A percentile compares a stretch with the other conserved stretches of the same genome.
Evolutionary conservation across 2,113 vertebrate genomes (phyloP).

Genomic region (Triplophysa siluroides): DNA sequence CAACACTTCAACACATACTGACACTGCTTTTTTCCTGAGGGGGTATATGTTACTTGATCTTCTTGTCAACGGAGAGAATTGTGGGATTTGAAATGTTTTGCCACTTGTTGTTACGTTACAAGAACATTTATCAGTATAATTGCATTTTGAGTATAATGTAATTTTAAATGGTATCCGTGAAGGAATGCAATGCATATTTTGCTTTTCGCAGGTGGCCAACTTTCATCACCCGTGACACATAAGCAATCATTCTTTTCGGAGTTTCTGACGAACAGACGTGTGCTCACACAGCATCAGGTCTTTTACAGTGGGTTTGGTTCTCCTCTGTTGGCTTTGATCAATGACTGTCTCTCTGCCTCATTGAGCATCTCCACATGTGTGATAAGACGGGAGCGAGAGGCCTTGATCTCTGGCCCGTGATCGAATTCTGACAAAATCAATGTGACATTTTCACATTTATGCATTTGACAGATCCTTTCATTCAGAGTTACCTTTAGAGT

Average conservation of each 20-base stretch:
- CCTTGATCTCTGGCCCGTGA: constrained; percentile 45
- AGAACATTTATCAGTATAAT: neutral
- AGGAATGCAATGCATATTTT: constrained; percentile 23
- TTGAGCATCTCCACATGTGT: constrained; percentile 37
- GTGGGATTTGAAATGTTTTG: neutral
- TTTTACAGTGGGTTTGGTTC: constrained; percentile 30
- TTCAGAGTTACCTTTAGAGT: too few species aligned
- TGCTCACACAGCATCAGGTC: constrained; percentile 16
- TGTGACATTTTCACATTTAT: too few species aligned
- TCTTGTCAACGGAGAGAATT: neutral
- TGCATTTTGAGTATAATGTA: neutral
- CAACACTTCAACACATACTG: constrained; percentile 1
- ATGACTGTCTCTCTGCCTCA: constrained; percentile 33
- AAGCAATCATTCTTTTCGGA: constrained; percentile 14
- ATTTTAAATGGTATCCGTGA: neutral
- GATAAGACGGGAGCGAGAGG: constrained; percentile 36
- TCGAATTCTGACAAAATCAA: neutral
- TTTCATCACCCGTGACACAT: constrained; percentile 38
- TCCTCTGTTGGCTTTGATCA: constrained; percentile 35
- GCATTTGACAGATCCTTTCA: too few species aligned
- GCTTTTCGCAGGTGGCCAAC: constrained; percentile 38
- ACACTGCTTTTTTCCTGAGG: neutral
- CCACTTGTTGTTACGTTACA: neutral
- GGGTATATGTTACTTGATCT: neutral
- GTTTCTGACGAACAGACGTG: neutral